phyloP scores from a whole-genome alignment of 2,888 invertebrate genomes.

The Bhutanitis thaidina region DNA sequence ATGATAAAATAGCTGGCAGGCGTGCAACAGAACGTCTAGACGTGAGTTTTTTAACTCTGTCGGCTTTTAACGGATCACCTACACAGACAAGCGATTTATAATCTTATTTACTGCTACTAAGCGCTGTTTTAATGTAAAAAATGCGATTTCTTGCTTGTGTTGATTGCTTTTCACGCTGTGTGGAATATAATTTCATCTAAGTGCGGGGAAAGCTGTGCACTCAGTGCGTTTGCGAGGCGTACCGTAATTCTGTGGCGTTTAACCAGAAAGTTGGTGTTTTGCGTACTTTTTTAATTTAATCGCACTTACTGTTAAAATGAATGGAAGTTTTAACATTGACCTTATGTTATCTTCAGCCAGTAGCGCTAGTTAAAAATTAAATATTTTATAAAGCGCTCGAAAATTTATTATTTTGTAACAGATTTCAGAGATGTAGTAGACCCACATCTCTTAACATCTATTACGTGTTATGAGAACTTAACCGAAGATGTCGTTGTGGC shows the following conservation, averaged over 20 bases:
- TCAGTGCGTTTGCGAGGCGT: constrained; percentile 33
- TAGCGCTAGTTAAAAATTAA: too few relatives aligned
- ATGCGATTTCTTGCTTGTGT: constrained; percentile 27
- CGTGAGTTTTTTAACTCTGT: constrained; percentile 24
- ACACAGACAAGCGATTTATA: constrained; percentile 22
- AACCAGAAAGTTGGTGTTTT: constrained; percentile 23
- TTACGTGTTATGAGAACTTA: too few relatives aligned
- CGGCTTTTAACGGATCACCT: not conserved
- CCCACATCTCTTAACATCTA: too few relatives aligned
- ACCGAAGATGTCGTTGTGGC: too few relatives aligned
- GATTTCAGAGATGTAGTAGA: too few relatives aligned
- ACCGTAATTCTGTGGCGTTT: constrained; percentile 29
- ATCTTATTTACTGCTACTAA: constrained; percentile 30
- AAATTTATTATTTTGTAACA: too few relatives aligned
- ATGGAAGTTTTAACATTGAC: not conserved
- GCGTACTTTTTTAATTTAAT: constrained; percentile 14
- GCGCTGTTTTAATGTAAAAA: constrained; percentile 16
- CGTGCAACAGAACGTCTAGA: constrained; percentile 43
- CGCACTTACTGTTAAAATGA: not conserved
- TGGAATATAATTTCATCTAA: constrained; percentile 57
- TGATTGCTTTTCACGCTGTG: constrained; percentile 52
- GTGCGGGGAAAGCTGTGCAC: constrained; percentile 50
- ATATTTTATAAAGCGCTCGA: too few relatives aligned
- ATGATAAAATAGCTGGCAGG: constrained; percentile 32
- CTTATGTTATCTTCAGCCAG: too few relatives aligned